Percentiles rank a stretch among this genome's conserved stretches.
These are phyloP conservation scores for Columba guinea DNA, from an alignment of 2,797 vertebrate genomes.

Conservation along the genomic window DNA sequence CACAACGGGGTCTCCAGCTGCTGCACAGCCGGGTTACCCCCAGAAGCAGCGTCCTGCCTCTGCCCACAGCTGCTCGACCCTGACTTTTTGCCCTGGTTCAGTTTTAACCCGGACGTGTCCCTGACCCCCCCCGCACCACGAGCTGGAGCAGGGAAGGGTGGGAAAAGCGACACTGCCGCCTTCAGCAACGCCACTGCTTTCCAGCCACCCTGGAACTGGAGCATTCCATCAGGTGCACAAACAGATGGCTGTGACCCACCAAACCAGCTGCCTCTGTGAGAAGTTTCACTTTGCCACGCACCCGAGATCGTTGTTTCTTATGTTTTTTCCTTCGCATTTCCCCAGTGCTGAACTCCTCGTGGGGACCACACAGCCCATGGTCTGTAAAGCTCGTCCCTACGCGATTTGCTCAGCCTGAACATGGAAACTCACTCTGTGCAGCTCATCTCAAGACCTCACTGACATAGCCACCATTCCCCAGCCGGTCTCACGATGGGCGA, in stretches of 20 bases:
- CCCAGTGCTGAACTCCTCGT: no score
- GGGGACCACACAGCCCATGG: neutral
- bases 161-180: neutral
- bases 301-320: neutral
- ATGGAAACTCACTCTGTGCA: neutral
- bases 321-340: neutral
- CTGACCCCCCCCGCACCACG: accelerated
- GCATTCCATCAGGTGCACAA: neutral
- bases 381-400: neutral
- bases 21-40: neutral
- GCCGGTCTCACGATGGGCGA: neutral
- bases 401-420: neutral
- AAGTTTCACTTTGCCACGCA: neutral
- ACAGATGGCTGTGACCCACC: neutral
- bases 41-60: neutral
- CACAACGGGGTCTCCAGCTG: neutral
- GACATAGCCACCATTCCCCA: neutral
- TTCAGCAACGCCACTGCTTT: neutral
- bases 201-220: neutral
- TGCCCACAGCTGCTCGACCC: neutral
- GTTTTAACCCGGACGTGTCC: neutral
- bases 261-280: neutral
- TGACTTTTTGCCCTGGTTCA: neutral
- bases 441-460: neutral
- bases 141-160: no score